phyloP scores from a whole-genome alignment of 2,888 invertebrate genomes.

The Mesorhabditis belari region DNA sequence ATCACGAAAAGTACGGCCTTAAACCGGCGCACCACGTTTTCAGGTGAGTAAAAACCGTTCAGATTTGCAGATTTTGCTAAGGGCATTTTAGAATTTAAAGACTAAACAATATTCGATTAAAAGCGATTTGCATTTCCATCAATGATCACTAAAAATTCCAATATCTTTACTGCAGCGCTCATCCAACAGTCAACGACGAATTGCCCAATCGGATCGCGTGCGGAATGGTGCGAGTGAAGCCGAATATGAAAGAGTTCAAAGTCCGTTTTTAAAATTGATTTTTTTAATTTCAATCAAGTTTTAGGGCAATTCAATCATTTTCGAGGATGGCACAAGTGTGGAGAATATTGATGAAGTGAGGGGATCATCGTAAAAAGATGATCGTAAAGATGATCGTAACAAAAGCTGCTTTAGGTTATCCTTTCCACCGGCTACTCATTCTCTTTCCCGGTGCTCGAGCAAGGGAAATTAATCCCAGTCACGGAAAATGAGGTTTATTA shows the following conservation, averaged over 20 bases:
- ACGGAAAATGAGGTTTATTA: constrained; percentile 28
- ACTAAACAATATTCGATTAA: no score
- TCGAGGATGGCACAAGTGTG: constrained; percentile 30
- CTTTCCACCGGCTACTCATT: constrained; percentile 35
- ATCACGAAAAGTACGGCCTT: constrained; percentile 54
- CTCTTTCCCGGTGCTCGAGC: constrained; percentile 19
- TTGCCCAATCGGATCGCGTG: constrained; percentile 56
- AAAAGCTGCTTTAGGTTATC: constrained; percentile 17
- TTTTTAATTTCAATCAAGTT: no score
- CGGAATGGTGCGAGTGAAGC: constrained; percentile 29
- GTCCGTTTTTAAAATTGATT: no score
- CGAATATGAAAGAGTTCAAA: constrained; percentile 29
- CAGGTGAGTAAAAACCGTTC: constrained; percentile 19
- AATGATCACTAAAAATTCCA: no score
- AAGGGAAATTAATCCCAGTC: constrained; percentile 23
- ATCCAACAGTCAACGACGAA: constrained; percentile 55
- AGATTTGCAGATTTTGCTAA: background rate
- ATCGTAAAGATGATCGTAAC: no score
- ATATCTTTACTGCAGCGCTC: constrained; percentile 28
- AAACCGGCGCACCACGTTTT: constrained; percentile 52
- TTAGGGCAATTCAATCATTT: constrained; percentile 21
- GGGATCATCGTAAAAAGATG: constrained; percentile 6
- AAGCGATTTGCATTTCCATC: no score
- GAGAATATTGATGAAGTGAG: constrained; percentile 21
- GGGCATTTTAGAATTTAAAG: no score